Evolutionary conservation across 2,113 vertebrate species (phyloP), one percentile per base, ranked within the genome.

Genomic region (Centropus unirufus): DNA sequence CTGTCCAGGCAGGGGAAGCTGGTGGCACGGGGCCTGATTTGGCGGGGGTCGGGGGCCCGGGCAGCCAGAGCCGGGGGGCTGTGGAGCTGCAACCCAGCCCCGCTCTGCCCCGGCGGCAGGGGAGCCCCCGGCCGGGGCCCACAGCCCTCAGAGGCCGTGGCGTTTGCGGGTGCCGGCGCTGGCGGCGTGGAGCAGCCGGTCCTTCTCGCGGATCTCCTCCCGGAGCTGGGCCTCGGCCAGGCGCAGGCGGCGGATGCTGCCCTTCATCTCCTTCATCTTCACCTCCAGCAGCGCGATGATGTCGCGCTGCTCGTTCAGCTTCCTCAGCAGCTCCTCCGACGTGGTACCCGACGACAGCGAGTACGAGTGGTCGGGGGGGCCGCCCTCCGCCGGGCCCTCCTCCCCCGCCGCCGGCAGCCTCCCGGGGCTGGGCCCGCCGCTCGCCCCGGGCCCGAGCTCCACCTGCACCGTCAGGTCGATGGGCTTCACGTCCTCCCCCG

Each of bases 261-360:
- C 99, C 93, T 99, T 99, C 99, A 99, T 99, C 97, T 99, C 98
- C 97, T 99, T 99, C 99, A 99, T 99, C 97, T 99, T 99, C 89
- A 99, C 98, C 97, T 99, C 99, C 99, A 99, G 99, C 92, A 99
- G 97, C 1, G 99, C 99, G 94, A 99, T 99, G 98, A 99, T 99
- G 97, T 99, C 99, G 94, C 99, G 98, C 96, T 99, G 99, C 96
- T 99, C 99, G 93, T 99, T 99, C 88, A 99, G 98, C 85, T 99
- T 99, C 63, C 99, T 97, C 96, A 99, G 98, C 93, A 99, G 98
- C 97, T 99, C 99, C 47, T 99, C 98, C 12, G 99, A 99, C 55
- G 99, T 99, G 93, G 99, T 99, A 77, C 99, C 99, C 75, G 98
- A 99, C 68, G 98, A 99, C 96, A 99, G 97, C 15, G 99, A 99